Evolutionary conservation across 2,797 vertebrate genomes (phyloP).

Genomic region (Amblyraja radiata): DNA sequence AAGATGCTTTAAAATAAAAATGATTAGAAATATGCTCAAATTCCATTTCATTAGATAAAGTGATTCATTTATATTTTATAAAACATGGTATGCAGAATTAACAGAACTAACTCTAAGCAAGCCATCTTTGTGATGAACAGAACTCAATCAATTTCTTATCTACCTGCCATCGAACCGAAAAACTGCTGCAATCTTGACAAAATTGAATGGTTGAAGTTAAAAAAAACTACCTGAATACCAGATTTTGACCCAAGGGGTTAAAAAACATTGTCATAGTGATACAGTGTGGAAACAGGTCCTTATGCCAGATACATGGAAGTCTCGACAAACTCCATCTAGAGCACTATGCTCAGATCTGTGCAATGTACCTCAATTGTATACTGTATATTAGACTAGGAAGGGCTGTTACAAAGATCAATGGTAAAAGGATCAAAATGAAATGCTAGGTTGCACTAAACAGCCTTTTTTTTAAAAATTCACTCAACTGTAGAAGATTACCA

Average conservation of each 20-base stretch:
- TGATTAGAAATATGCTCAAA: neutral
- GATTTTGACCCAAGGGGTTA: neutral
- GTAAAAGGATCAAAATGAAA: neutral
- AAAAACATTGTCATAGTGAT: no score
- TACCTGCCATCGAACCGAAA: neutral
- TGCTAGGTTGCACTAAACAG: neutral
- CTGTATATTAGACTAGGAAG: neutral
- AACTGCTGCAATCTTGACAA: neutral
- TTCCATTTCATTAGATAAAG: neutral
- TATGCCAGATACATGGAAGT: neutral
- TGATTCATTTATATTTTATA: constrained; percentile 2
- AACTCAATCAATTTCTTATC: neutral
- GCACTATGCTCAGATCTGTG: neutral
- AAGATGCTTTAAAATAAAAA: constrained; percentile 41
- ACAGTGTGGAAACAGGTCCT: no score
- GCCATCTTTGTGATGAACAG: neutral
- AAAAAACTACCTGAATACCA: neutral
- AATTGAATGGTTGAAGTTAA: neutral
- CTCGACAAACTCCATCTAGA: neutral
- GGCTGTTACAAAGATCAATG: neutral
- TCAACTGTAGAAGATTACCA: neutral
- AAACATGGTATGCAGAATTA: neutral
- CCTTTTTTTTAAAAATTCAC: neutral
- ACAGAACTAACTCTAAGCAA: neutral
- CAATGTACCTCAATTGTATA: neutral